phyloP scores from a whole-genome alignment of 2,797 vertebrate genomes.

The Chaenodraco wilsoni region DNA sequence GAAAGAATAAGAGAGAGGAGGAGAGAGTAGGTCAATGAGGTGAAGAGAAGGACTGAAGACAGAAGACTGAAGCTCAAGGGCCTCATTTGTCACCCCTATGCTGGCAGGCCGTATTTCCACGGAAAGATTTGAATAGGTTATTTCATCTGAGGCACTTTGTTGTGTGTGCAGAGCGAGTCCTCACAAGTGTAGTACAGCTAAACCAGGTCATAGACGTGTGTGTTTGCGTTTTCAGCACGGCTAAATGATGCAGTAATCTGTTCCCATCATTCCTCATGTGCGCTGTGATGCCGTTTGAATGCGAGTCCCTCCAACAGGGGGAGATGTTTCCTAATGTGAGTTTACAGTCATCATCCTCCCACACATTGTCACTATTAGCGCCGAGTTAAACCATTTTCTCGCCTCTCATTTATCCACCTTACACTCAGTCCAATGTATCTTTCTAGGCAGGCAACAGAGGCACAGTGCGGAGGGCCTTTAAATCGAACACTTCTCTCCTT shows the following conservation, averaged over 20 bases:
- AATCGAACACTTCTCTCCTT: slow-evolving; percentile 54
- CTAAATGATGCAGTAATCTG: slow-evolving; percentile 67
- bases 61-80: slow-evolving; percentile 61
- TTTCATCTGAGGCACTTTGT: slow-evolving; percentile 41
- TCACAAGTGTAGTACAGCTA: slow-evolving; percentile 30
- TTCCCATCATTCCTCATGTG: slow-evolving; percentile 52
- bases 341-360: slow-evolving; percentile 65
- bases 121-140: slow-evolving; percentile 50
- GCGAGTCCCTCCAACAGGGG: slow-evolving; percentile 81
- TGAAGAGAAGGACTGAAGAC: slow-evolving; percentile 59
- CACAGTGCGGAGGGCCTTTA: slow-evolving; percentile 40
- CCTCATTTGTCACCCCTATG: slow-evolving; percentile 62
- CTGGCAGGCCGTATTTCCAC: slow-evolving; percentile 49
- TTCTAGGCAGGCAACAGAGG: slow-evolving; percentile 40
- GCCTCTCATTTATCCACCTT: slow-evolving; percentile 71
- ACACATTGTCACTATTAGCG: slow-evolving; percentile 76
- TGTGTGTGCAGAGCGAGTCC: slow-evolving; percentile 18
- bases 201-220: slow-evolving; percentile 60
- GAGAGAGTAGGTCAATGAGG: slow-evolving; percentile 64
- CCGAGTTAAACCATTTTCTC: slow-evolving; percentile 76
- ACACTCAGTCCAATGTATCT: slow-evolving; percentile 60
- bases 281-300: slow-evolving; percentile 32
- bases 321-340: slow-evolving; percentile 83
- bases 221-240: slow-evolving; percentile 44
- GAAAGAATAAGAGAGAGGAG: slow-evolving; percentile 41